A percentile compares a stretch with the other conserved stretches of the same genome.
Evolutionary conservation across 2,113 vertebrate species (phyloP).

Genomic region (Nannobrachium achirus): DNA sequence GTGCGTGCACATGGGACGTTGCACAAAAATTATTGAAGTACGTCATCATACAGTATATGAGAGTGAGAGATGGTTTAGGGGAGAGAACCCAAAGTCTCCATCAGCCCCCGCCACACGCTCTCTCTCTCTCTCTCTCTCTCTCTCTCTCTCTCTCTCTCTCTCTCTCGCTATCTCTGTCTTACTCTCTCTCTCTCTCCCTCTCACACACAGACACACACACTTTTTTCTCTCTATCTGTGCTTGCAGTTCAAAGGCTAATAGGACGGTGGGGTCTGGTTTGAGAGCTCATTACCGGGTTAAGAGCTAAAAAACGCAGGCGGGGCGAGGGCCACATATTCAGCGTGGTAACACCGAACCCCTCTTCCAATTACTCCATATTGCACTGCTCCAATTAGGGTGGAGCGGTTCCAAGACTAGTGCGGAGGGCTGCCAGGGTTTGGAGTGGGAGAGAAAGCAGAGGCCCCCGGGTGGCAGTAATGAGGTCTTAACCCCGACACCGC

Average conservation of each 20-base stretch:
- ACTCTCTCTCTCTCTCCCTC: slow-evolving; percentile 2
- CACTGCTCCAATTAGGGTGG: slow-evolving; percentile 65
- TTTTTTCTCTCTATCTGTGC: slow-evolving; percentile 9
- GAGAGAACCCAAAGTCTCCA: background rate
- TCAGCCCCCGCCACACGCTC: background rate
- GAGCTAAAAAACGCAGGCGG: slow-evolving; percentile 52
- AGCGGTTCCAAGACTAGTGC: slow-evolving; percentile 62
- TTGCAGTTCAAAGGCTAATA: slow-evolving; percentile 61
- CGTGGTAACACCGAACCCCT: slow-evolving; percentile 46
- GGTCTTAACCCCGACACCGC: slow-evolving; percentile 71
- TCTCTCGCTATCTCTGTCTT: background rate
- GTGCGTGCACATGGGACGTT: background rate
- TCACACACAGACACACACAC: too few relatives aligned
- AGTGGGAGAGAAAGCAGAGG: slow-evolving; percentile 69
- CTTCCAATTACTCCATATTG: slow-evolving; percentile 66
- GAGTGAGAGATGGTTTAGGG: too few relatives aligned
- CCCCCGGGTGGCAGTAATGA: slow-evolving; percentile 72
- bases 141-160: background rate
- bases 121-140: background rate
- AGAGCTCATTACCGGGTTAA: slow-evolving; percentile 69
- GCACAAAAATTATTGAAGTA: background rate
- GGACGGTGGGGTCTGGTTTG: slow-evolving; percentile 49
- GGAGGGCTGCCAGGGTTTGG: slow-evolving; percentile 58
- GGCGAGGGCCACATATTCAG: slow-evolving; percentile 39
- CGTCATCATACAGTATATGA: background rate